These are phyloP conservation scores for Melopsittacus undulatus DNA, from an alignment of 2,797 vertebrate species.

Conservation along the genomic window DNA sequence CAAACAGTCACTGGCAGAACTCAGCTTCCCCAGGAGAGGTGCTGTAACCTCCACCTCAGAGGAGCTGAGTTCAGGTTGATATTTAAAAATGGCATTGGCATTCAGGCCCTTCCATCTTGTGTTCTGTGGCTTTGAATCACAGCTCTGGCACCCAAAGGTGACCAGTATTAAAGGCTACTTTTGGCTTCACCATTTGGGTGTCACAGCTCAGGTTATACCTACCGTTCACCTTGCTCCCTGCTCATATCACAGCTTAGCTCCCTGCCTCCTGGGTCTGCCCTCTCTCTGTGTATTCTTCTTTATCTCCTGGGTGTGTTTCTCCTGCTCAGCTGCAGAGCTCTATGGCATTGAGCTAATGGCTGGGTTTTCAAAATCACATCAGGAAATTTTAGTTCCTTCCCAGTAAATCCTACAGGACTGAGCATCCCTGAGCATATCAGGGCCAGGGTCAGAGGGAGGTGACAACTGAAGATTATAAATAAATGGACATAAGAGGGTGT, in stretches of 20 bases:
- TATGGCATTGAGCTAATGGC: background rate
- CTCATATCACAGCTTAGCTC: background rate
- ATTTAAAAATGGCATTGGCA: background rate
- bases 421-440: background rate
- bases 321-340: background rate
- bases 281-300: background rate
- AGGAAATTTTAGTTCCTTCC: background rate
- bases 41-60: background rate
- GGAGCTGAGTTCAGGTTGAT: background rate
- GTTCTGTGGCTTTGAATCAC: background rate
- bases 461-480: background rate
- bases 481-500: background rate
- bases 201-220: background rate
- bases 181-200: background rate
- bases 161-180: background rate
- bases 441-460: background rate
- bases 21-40: background rate
- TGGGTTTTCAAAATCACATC: background rate
- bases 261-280: background rate
- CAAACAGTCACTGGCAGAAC: background rate
- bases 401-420: background rate
- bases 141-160: background rate
- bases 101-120: background rate
- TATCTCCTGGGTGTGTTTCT: background rate
- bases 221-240: background rate